phyloP scores from a whole-genome alignment of 2,888 invertebrate species.

The Rhorus exstirpatorius region DNA sequence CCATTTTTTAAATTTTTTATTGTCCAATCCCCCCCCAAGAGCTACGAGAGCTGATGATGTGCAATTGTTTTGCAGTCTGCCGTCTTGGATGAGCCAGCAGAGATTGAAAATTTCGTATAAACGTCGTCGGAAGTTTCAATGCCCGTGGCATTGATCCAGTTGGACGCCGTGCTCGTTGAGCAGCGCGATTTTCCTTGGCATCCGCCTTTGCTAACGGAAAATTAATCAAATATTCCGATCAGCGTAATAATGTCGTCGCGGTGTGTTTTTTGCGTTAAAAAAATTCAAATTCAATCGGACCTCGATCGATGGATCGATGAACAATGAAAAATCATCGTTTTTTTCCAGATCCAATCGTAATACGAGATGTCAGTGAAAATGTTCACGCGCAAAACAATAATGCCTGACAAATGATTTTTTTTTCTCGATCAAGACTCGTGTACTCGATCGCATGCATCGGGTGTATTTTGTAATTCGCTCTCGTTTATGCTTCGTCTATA shows the following conservation, averaged over 20 bases:
- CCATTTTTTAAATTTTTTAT: not conserved
- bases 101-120: slow-evolving; percentile 20
- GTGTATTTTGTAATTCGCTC: slow-evolving; percentile 6
- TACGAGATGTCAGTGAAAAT: not conserved
- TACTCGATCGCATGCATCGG: not conserved
- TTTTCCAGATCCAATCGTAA: not conserved
- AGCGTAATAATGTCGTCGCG: slow-evolving; percentile 25
- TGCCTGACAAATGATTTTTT: slow-evolving; percentile 8
- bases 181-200: slow-evolving; percentile 44
- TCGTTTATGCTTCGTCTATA: not conserved
- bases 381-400: not conserved
- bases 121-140: slow-evolving; percentile 44
- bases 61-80: slow-evolving; percentile 55
- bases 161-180: slow-evolving; percentile 26
- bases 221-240: slow-evolving; percentile 47
- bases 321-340: slow-evolving; percentile 8
- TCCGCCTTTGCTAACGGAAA: slow-evolving; percentile 42
- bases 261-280: not conserved
- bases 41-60: not conserved
- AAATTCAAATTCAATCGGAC: slow-evolving; percentile 13
- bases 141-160: slow-evolving; percentile 48
- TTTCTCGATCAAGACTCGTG: slow-evolving; percentile 7
- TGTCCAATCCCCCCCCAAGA: not conserved
- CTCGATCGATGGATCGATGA: not conserved
- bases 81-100: slow-evolving; percentile 25